phyloP scores from a whole-genome alignment of 2,888 invertebrate species.

The Eupithecia pulchellata region DNA sequence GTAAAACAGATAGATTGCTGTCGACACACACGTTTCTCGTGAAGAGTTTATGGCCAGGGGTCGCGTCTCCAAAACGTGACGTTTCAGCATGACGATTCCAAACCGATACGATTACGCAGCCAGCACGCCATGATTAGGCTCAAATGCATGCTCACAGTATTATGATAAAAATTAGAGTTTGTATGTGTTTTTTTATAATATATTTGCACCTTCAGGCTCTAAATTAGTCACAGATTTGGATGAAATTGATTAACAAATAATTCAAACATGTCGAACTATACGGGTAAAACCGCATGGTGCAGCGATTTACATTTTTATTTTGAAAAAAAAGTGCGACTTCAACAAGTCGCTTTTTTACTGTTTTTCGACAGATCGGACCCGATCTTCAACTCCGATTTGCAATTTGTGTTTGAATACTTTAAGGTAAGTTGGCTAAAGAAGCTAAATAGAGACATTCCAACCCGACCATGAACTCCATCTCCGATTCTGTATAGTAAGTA shows the following conservation, averaged over 20 bases:
- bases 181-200: neutral
- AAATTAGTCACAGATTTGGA: neutral
- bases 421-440: neutral
- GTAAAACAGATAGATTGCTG: neutral
- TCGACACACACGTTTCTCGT: neutral
- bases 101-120: too few species aligned
- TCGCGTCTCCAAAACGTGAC: too few species aligned
- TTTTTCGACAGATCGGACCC: neutral
- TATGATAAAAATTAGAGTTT: neutral
- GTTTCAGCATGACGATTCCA: too few species aligned
- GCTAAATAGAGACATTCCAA: neutral
- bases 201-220: too few species aligned
- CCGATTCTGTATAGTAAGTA: neutral
- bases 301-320: too few species aligned
- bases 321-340: too few species aligned
- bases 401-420: neutral
- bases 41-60: neutral
- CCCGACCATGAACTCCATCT: neutral
- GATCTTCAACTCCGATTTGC: neutral
- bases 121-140: too few species aligned
- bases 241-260: too few species aligned
- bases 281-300: neutral
- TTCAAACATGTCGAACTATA: too few species aligned
- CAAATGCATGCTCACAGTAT: too few species aligned
- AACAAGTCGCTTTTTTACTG: neutral